phyloP scores from a whole-genome alignment of 2,888 invertebrate genomes.

The Gastrophysa polygoni region DNA sequence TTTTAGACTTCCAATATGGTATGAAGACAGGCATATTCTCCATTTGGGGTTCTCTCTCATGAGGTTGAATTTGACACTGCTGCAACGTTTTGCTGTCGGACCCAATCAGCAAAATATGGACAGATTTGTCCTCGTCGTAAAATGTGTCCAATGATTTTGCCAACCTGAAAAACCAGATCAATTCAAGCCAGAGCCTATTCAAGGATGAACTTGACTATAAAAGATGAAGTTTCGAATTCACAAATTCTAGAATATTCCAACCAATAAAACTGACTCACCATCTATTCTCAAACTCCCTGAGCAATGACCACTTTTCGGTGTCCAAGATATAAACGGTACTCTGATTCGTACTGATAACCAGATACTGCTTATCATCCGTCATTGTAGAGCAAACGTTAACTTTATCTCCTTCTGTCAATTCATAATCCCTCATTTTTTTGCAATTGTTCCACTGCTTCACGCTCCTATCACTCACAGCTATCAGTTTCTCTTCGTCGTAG shows the following conservation, averaged over 20 bases:
- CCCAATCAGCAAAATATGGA: conserved; percentile 49
- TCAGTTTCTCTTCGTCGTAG: conserved; percentile 18
- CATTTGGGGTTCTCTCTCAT: conserved; percentile 33
- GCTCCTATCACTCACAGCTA: conserved; percentile 29
- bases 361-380: conserved; percentile 55
- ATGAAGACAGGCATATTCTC: conserved; percentile 42
- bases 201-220: no score
- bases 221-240: no score
- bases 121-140: conserved; percentile 45
- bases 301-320: conserved; percentile 35
- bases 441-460: conserved; percentile 19
- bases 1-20: conserved; percentile 44
- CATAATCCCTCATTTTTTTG: conserved; percentile 8
- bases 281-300: conserved; percentile 37
- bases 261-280: conserved; percentile 40
- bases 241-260: not conserved
- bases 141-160: conserved; percentile 50
- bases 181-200: not conserved
- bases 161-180: conserved; percentile 25
- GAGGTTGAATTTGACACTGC: conserved; percentile 48
- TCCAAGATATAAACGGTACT: conserved; percentile 57
- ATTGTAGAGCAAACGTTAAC: conserved; percentile 32
- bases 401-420: conserved; percentile 9
- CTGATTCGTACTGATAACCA: conserved; percentile 56
- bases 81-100: conserved; percentile 50